A percentile compares a stretch with the other conserved stretches of the same genome.
Evolutionary conservation across 2,113 vertebrate genomes (phyloP).

Genomic region (Puffinus mauretanicus): DNA sequence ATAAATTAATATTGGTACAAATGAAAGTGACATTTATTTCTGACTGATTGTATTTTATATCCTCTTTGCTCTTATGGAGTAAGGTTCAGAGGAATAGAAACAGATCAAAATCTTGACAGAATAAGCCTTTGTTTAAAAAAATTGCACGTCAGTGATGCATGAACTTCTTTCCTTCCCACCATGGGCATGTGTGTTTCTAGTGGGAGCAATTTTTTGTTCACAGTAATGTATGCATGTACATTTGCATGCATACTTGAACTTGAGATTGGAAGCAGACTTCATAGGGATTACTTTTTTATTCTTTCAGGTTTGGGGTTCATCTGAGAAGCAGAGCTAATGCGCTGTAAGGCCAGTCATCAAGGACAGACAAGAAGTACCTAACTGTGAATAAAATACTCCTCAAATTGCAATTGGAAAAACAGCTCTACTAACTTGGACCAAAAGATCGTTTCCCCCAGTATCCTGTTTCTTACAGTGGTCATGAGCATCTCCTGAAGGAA

Average conservation of each 20-base stretch:
- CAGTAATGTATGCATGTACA: neutral
- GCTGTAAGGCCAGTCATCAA: neutral
- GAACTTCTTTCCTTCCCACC: neutral
- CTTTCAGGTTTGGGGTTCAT: neutral
- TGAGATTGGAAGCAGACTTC: neutral
- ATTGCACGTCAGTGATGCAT: neutral
- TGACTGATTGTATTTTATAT: neutral
- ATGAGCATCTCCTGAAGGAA: neutral
- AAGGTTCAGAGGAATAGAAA: neutral
- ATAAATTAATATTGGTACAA: neutral
- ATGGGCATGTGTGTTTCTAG: neutral
- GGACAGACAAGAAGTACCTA: neutral
- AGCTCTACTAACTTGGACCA: neutral
- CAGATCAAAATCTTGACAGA: neutral
- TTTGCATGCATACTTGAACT: neutral
- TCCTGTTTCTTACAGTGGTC: neutral
- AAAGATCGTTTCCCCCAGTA: neutral
- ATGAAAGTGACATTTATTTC: neutral
- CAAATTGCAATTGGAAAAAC: neutral
- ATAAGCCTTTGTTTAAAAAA: neutral
- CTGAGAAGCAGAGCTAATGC: neutral
- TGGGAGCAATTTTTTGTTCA: neutral
- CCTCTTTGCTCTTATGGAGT: neutral
- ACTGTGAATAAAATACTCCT: neutral
- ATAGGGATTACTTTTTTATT: neutral